Base-by-base conservation (phyloP, 35 echinoderm and acorn worm genomes). In the Amphiura filiformis region DNA sequence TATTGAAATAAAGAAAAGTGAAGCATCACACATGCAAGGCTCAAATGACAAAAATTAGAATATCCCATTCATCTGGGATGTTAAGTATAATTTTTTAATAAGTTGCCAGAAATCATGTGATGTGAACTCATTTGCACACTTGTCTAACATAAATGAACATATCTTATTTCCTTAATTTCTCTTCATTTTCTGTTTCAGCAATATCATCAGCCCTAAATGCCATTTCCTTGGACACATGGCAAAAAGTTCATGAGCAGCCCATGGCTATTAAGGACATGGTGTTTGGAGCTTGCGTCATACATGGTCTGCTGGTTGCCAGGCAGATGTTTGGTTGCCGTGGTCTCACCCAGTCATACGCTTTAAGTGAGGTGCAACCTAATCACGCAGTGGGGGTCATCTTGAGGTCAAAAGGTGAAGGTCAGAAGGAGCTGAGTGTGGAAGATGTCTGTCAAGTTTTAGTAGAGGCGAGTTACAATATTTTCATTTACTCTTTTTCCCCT, bases 241-340 rank as follows among this genome's bases (percentile, higher is more conserved):
- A 91, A 18, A 75, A 44, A 32, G 35, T 97, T 15, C 56, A 84
- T 18, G 91, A 97, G 33, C 88, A 84, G 35, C 34, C 89, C 56
- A 77, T 79, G n/a, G 56, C 64, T 30, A 22, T 94, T 0, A 31
- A 86, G 39, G 92, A 81, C 57, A 82, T 82, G 0, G 86, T 83
- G 0, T 97, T 84, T 40, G 95, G 91, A 37, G 70, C 90, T 11
- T 93, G 95, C 44, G 86, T 97, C 61, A 79, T 94, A 37, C 95
- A 97, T 81, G 95, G 92, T 0, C 79, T 97, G 1, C 89, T 93
- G 3, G 81, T 87, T 13, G 80, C 95, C 0, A 65, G 95, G 14
- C 95, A 97, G 92, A 91, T 91, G 86, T 97, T 91, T 84, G 95
- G 95, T 30, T 76, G 84, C 30, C 35, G 92, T 1, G 95, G 95